These are phyloP conservation scores for Lindbergichthys nudifrons DNA, from an alignment of 2,797 vertebrate species.

Conservation along the genomic window DNA sequence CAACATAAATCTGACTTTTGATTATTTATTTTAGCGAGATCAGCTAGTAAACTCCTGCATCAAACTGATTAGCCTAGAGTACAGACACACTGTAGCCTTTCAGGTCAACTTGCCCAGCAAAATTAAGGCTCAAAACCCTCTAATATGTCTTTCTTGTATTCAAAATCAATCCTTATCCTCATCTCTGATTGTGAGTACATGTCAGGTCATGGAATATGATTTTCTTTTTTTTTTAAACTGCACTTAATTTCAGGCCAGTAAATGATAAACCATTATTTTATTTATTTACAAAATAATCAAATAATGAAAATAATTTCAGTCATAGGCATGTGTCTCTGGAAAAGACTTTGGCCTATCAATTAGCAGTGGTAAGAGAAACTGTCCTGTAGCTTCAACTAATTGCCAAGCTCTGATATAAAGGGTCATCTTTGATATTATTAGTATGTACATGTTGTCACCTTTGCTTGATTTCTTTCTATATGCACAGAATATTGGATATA, in stretches of 20 bases:
- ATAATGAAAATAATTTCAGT: not conserved
- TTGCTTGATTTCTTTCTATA: not conserved
- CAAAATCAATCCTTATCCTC: no score
- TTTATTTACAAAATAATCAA: not conserved
- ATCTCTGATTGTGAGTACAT: not conserved
- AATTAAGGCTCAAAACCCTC: not conserved
- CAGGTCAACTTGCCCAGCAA: not conserved
- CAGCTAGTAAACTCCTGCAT: not conserved
- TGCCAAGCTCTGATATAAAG: not conserved
- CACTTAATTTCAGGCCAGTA: not conserved
- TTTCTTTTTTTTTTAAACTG: no score
- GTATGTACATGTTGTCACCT: not conserved
- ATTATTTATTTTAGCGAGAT: not conserved
- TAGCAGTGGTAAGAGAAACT: not conserved
- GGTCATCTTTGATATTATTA: conserved; percentile 7
- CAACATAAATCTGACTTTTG: conserved; percentile 10
- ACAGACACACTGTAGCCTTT: not conserved
- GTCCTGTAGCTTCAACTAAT: not conserved
- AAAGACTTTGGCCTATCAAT: not conserved
- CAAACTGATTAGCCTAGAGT: not conserved
- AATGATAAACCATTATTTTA: not conserved
- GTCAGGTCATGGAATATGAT: no score
- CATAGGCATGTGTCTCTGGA: not conserved
- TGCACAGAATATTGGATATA: not conserved
- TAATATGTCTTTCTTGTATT: not conserved